Evolutionary conservation across 2,888 invertebrate genomes (phyloP), one percentile per base, ranked within the genome.

Genomic region (Mystacides longicornis): DNA sequence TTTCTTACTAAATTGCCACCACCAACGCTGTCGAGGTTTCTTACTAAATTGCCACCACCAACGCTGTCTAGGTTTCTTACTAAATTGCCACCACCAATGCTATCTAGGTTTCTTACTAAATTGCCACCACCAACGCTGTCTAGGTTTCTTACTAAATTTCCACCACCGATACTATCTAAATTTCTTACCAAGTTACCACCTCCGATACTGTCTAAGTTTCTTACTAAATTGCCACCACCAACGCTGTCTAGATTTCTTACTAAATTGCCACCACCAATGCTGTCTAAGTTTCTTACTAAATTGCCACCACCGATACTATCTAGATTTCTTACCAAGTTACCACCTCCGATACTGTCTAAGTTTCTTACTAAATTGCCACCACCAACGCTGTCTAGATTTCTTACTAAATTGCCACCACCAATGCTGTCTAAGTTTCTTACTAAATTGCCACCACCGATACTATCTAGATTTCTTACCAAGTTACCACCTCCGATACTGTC

Each of bases 61-160:
- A 80, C 67, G 2, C 75, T 71, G 62, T 79, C 78, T 51, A 78
- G 64, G 61, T 71, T 72, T 9, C 75, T 67, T 3, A 74, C 71
- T n/a, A 75, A 66, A 62, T 74, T 75, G 7, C 71, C 72, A 2
- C 76, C 76, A 1, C 76, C 77, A 57, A 75, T 64, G 20, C 66
- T 67, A 2, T 54, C 54, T n/a, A 54, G 22, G 16, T 54, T 54
- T 5, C 54, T 27, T 2, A 19, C 23, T 31, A 49, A 52, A 46
- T 52, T 52, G 7, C 52, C 52, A 18, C 47, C 47, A n/a, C 52
- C 47, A 1, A 46, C n/a, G 2, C 75, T 71, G 62, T 79, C 78
- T 50, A 78, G 64, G 61, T 71, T 72, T 7, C 75, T 67, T 3
- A 74, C 71, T n/a, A 75, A 66, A 62, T 74, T 75, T 7, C 71